Evolutionary conservation across 2,797 vertebrate species (phyloP).

Genomic region (Peromyscus eremicus): DNA sequence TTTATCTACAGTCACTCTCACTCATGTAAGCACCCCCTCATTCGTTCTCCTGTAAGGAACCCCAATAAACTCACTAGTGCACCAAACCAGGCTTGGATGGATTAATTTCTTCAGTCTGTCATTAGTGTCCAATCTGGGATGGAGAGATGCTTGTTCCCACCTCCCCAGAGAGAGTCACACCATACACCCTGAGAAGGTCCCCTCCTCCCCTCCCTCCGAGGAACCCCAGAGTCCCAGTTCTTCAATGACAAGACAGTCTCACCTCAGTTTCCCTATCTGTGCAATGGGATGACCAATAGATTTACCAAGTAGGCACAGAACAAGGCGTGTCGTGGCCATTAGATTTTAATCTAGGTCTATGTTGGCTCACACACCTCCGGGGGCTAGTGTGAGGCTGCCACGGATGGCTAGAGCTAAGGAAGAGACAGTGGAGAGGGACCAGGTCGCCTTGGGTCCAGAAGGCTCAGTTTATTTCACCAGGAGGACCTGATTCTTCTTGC

Average conservation of each 20-base stretch:
- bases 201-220: not conserved
- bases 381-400: too few species aligned
- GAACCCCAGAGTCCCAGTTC: not conserved
- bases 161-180: not conserved
- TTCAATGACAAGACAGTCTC: not conserved
- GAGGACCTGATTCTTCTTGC: not conserved
- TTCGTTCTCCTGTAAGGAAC: not conserved
- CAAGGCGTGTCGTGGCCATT: accelerated
- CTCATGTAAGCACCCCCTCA: not conserved
- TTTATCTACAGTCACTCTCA: too few species aligned
- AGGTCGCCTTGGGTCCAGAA: not conserved
- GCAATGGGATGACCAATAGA: not conserved
- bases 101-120: not conserved
- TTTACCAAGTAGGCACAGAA: not conserved
- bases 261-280: not conserved
- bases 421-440: accelerated
- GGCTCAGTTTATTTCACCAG: conserved; percentile 72
- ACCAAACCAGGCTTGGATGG: not conserved
- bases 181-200: not conserved
- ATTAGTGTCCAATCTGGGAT: not conserved
- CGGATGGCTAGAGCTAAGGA: accelerated
- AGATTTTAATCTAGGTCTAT: accelerated
- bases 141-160: not conserved
- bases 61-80: not conserved
- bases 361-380: not conserved